Evolutionary conservation across 2,113 vertebrate species (phyloP).

Genomic region (Diadophis punctatus): DNA sequence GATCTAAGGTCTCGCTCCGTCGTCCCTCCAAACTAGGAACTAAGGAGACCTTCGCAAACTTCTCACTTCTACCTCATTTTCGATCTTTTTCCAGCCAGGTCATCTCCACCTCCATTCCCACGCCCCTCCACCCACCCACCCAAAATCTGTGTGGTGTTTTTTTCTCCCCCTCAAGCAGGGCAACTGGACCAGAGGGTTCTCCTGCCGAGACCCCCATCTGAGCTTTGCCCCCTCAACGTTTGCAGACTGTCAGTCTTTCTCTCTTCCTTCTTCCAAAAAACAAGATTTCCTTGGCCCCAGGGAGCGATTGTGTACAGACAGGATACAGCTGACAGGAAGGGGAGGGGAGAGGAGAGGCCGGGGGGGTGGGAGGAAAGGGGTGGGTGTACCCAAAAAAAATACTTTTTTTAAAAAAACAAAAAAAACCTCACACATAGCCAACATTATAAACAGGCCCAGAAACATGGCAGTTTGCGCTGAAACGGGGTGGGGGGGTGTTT

Average conservation of each 20-base stretch:
- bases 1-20: background rate
- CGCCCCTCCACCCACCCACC: background rate
- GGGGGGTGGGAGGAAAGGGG: too few species aligned
- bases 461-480: conserved; percentile 29
- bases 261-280: background rate
- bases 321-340: background rate
- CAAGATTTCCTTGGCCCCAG: background rate
- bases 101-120: background rate
- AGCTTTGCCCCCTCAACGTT: background rate
- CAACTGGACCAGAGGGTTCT: background rate
- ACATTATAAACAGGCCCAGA: conserved; percentile 25
- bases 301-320: background rate
- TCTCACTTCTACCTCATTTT: conserved; percentile 14
- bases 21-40: conserved; percentile 1
- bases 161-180: background rate
- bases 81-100: background rate
- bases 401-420: background rate
- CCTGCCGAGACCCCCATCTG: background rate
- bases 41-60: background rate
- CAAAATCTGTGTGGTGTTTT: too few species aligned
- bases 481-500: background rate
- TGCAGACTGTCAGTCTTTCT: background rate
- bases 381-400: background rate
- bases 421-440: background rate
- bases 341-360: background rate